These are phyloP conservation scores for chimpanzee (Pan troglodytes) DNA, from an alignment of 2,113 vertebrate species.

Conservation along the genomic window NHGRI_mPanTro3-v2.1_pri NC_086015.1:122281501-122282000, in stretches of 20 bases:
- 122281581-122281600: background rate
- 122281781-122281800: background rate
- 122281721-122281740: background rate
- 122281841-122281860: background rate
- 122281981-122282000: background rate
- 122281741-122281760: background rate
- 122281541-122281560: background rate
- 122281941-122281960: background rate
- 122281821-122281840: background rate
- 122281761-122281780: background rate
- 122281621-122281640: conserved; percentile 25
- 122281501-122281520: conserved; percentile 37
- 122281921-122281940: background rate
- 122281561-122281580: background rate
- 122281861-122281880: background rate
- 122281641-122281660: background rate
- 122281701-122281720: conserved; percentile 25
- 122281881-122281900: background rate
- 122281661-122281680: background rate
- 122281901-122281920: background rate
- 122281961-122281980: background rate
- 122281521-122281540: background rate
- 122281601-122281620: background rate
- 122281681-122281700: background rate
- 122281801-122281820: background rate